Conservation (phyloP, 2,797 vertebrate species). For the Corythornis leucogaster region DNA sequence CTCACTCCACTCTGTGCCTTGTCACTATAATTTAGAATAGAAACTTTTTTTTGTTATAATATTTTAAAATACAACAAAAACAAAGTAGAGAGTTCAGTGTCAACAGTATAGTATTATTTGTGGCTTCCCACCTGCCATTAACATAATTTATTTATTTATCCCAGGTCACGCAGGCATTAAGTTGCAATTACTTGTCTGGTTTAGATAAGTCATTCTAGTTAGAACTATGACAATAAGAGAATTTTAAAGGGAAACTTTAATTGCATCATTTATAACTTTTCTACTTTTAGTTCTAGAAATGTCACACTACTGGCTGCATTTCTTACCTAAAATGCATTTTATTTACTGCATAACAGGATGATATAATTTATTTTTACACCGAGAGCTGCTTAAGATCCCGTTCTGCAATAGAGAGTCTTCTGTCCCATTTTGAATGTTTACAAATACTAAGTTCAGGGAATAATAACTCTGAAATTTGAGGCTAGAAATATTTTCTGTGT, state of each 20-base stretch:
- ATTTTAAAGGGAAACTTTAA: slow-evolving; percentile 34
- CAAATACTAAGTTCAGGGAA: neutral
- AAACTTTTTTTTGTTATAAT: neutral
- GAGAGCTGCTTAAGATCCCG: neutral
- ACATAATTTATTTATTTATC: slow-evolving; percentile 16
- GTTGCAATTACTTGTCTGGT: slow-evolving; percentile 44
- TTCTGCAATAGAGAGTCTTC: neutral
- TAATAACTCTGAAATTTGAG: neutral
- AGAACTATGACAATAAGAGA: neutral
- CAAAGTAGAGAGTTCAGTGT: neutral
- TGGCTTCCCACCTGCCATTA: neutral
- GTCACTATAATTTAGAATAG: neutral
- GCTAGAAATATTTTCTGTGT: neutral
- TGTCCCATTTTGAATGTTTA: neutral
- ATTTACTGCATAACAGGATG: neutral
- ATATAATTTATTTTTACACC: neutral
- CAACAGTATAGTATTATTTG: neutral
- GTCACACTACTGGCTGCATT: neutral
- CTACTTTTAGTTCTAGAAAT: neutral
- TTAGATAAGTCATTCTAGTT: slow-evolving; percentile 20
- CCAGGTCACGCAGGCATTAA: slow-evolving; percentile 3
- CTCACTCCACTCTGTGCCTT: neutral
- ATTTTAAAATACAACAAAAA: neutral
- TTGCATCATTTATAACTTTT: neutral
- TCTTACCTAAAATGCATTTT: neutral